Evolutionary conservation across 2,797 vertebrate genomes (phyloP), one percentile per base, ranked within the genome.

Genomic region (Megaceryle alcyon): DNA sequence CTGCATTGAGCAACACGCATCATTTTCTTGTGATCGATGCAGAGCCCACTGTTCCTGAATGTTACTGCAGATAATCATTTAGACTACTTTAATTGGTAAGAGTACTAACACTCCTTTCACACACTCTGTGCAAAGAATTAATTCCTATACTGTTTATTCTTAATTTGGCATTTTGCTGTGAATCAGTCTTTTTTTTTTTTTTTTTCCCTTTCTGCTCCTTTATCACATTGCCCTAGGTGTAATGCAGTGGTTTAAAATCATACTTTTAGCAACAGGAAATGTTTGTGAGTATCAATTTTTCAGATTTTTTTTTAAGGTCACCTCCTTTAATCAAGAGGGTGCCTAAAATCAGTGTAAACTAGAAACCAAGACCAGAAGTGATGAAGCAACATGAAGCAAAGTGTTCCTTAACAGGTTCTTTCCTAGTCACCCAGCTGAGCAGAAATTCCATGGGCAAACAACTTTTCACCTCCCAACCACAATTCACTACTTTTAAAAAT

Each of bases 61-160:
- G 17, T 90, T 97, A 96, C 94, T 93, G 93, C 92, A 96, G 93
- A 96, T 96, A 89, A 96, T 96, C 95, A 95, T 96, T 91, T 90
- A 96, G 95, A 96, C n/a, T 29, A 97, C 97, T 96, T 88, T 88
- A 37, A 96, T 94, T 97, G 92, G 92, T 96, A 95, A 96, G 93
- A 96, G 90, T 44, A 90, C 76, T 31, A 20, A 73, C 80, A 69
- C 77, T 96, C 92, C 78, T 97, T 96, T 88, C 56, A 94, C 33
- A 37, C 86, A 76, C 79, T 96, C 96, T 92, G 94, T 92, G 94
- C 90, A 96, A 97, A 97, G 86, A 93, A 66, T 3, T 51, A 93
- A 90, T 95, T 97, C 94, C 94, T 97, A 54, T 88, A 95, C 79
- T 59, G 35, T 33, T 33, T 59, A 59, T 35, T 59, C n/a, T 35